A percentile compares a stretch with the other conserved stretches of the same genome.
These are phyloP conservation scores for Andrena bicolor DNA, from an alignment of 2,888 invertebrate species.

Conservation along the genomic window DNA sequence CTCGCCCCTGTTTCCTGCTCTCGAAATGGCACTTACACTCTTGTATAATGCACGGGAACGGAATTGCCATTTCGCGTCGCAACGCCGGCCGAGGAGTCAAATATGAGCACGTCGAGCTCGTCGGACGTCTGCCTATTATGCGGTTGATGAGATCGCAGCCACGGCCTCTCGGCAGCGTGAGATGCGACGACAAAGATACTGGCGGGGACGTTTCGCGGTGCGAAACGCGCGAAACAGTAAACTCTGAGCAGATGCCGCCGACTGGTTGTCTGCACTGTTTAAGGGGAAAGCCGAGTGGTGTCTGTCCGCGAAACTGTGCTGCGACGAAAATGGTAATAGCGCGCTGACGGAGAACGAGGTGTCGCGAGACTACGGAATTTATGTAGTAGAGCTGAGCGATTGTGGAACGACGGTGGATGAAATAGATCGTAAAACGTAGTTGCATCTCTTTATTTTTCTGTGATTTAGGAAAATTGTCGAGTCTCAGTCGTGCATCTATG, in stretches of 20 bases:
- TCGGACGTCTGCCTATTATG: constrained; percentile 54
- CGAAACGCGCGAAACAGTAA: constrained; percentile 52
- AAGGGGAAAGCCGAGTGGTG: constrained; percentile 24
- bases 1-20: constrained; percentile 6
- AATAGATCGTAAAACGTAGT: background rate
- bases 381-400: background rate
- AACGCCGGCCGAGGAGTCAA: constrained; percentile 40
- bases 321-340: constrained; percentile 46
- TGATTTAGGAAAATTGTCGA: background rate
- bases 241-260: background rate
- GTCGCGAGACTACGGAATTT: constrained; percentile 8
- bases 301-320: constrained; percentile 31
- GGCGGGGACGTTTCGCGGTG: constrained; percentile 15
- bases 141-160: constrained; percentile 60
- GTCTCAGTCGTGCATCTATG: too few relatives aligned
- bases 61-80: constrained; percentile 21
- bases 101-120: constrained; percentile 53
- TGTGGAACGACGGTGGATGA: background rate
- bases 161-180: constrained; percentile 42
- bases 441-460: background rate
- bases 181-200: constrained; percentile 51
- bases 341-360: constrained; percentile 25
- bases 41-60: constrained; percentile 17
- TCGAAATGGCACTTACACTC: constrained; percentile 24
- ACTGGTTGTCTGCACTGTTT: constrained; percentile 42